Evolutionary conservation across 2,888 invertebrate genomes (phyloP), one percentile per base, ranked within the genome.

Genomic region (Phortica okadai): DNA sequence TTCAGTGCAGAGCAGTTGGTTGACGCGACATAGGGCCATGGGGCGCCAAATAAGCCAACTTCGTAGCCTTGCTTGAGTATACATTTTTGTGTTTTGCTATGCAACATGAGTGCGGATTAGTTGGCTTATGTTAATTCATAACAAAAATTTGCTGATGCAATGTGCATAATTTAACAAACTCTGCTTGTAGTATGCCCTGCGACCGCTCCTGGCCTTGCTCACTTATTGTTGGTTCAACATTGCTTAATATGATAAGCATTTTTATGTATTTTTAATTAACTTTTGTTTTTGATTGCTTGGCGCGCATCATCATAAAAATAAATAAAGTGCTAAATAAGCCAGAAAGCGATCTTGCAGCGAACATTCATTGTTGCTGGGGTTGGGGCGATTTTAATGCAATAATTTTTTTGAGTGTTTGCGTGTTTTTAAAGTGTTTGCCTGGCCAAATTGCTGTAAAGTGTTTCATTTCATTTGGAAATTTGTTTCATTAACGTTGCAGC

Each of bases 261-360:
- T 85, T 86, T 86, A 86, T 87, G 86, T 80, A 77, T 83, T 86
- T 87, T 86, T 86, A 87, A 87, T 86, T 86, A 86, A 87, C 83
- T 84, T 79, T 82, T 78, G 77, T 81, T 81, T 81, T 64, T 74
- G 73, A 62, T 73, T 73, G 44, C 62, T 58, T 54, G 74, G 21
- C 33, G 42, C 42, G 54, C 56, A 44, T 64, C 70, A 72, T 72
- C 66, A 66, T 50, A 72, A 72, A 72, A 72, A 72, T 72, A 72
- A 33, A 72, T 56, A 72, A 70, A 72, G 11, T 54, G 70, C 54
- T 33, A 72, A 72, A 56, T 56, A 56, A 72, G 54, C 54, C 21
- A 62, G 62, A 62, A 62, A 62, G 21, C 21, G 21, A 62, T 25
- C 62, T 25, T 25, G 62, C 3, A 25, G 25, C 25, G 16, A 7